A percentile compares a stretch with the other conserved stretches of the same genome.
These are phyloP conservation scores for Montipora sp. DNA, from an alignment of 64 coral and sea anemone species.

Conservation along the genomic window DNA sequence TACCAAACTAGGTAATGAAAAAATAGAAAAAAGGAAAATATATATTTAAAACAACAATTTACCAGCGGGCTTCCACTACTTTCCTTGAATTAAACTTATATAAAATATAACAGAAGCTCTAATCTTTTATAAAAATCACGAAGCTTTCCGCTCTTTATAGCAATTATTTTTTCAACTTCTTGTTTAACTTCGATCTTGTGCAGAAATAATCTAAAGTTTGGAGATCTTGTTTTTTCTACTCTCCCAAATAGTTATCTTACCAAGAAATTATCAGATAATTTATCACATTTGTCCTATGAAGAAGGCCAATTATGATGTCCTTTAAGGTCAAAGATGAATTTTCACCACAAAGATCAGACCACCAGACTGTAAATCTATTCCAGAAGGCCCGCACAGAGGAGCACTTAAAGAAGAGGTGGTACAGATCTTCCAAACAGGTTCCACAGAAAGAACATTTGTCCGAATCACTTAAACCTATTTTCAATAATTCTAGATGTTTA, in stretches of 20 bases:
- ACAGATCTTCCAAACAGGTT: too few species aligned
- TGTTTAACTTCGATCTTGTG: too few species aligned
- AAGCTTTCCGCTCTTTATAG: neutral
- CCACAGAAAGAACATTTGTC: too few species aligned
- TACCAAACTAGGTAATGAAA: neutral
- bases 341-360: neutral
- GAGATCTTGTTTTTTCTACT: neutral
- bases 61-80: neutral
- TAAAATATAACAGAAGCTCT: neutral
- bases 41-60: neutral
- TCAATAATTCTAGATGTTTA: too few species aligned
- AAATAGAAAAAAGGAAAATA: neutral
- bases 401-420: constrained; percentile 1
- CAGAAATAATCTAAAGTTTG: neutral
- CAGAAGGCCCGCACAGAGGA: neutral
- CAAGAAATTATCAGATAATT: neutral
- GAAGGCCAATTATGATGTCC: too few species aligned
- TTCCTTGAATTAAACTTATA: neutral
- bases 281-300: neutral
- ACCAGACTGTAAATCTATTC: neutral
- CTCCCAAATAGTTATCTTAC: neutral
- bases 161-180: too few species aligned
- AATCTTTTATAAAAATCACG: neutral
- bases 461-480: too few species aligned
- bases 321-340: neutral